A percentile compares a stretch with the other conserved stretches of the same genome.
phyloP scores from a whole-genome alignment of 2,888 invertebrate species.

The Synanthedon formicaeformis region DNA sequence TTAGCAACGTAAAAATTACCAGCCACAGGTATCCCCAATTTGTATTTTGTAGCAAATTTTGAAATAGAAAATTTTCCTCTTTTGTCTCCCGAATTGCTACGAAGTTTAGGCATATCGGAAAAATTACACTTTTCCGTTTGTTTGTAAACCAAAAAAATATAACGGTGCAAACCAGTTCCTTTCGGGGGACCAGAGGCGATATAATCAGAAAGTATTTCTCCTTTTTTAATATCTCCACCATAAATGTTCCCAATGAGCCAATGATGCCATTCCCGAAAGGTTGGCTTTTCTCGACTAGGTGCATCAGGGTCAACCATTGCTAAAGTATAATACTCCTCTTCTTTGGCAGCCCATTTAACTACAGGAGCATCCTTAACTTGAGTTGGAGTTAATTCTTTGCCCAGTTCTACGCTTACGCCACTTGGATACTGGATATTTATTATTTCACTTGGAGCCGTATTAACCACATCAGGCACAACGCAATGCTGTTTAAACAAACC shows the following conservation, averaged over 20 bases:
- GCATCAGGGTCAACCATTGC: constrained; percentile 81
- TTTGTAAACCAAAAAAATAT: constrained; percentile 75
- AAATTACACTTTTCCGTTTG: constrained; percentile 66
- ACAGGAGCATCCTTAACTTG: constrained; percentile 77
- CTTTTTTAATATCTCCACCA: constrained; percentile 71
- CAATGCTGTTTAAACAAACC: constrained; percentile 59
- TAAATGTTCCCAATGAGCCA: constrained; percentile 83
- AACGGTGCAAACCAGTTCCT: constrained; percentile 78
- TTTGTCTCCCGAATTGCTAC: constrained; percentile 59
- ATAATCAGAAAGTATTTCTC: constrained; percentile 76
- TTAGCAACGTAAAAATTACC: constrained; percentile 73
- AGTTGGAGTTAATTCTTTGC: constrained; percentile 78
- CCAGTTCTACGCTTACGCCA: constrained; percentile 63
- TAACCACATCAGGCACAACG: constrained; percentile 77
- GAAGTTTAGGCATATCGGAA: constrained; percentile 42
- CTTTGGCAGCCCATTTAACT: constrained; percentile 74
- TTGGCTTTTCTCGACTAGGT: constrained; percentile 77
- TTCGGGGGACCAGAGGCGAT: constrained; percentile 76
- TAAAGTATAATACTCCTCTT: constrained; percentile 73
- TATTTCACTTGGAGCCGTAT: constrained; percentile 64
- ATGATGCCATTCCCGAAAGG: constrained; percentile 80
- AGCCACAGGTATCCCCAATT: constrained; percentile 70
- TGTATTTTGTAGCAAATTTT: constrained; percentile 70
- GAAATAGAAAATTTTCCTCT: constrained; percentile 70
- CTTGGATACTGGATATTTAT: constrained; percentile 64